These are phyloP conservation scores for Luffia ferchaultella DNA, from an alignment of 2,888 invertebrate species.

Conservation along the genomic window DNA sequence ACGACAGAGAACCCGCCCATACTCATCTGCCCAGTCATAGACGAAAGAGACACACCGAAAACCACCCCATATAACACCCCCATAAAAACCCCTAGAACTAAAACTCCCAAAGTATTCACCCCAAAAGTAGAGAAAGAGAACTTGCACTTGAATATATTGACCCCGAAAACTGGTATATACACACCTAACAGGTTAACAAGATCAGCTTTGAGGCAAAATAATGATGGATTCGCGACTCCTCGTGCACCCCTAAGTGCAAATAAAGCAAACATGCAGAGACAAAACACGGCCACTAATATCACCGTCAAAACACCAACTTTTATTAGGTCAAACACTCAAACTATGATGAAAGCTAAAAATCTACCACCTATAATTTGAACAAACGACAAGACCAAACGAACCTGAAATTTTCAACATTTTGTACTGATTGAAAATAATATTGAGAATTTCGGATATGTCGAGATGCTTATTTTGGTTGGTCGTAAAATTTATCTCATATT, in stretches of 20 bases:
- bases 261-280: slow-evolving; percentile 37
- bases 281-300: slow-evolving; percentile 30
- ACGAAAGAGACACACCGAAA: slow-evolving; percentile 30
- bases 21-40: slow-evolving; percentile 21
- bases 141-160: slow-evolving; percentile 28
- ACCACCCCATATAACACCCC: slow-evolving; percentile 29
- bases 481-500: no score
- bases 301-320: slow-evolving; percentile 39
- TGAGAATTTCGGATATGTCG: no score
- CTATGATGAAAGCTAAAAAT: slow-evolving; percentile 39
- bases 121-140: slow-evolving; percentile 51
- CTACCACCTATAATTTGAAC: slow-evolving; percentile 43
- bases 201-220: slow-evolving; percentile 41
- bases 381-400: no score
- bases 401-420: no score
- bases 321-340: slow-evolving; percentile 46
- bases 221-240: slow-evolving; percentile 49
- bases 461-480: no score
- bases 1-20: slow-evolving; percentile 24
- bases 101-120: slow-evolving; percentile 21
- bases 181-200: slow-evolving; percentile 47
- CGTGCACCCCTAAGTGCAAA: slow-evolving; percentile 44
- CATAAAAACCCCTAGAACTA: slow-evolving; percentile 6
- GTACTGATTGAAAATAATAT: no score
- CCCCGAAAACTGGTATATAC: slow-evolving; percentile 36